Evolutionary conservation across 2,113 vertebrate species (phyloP).

Genomic region (Hylia prasina): DNA sequence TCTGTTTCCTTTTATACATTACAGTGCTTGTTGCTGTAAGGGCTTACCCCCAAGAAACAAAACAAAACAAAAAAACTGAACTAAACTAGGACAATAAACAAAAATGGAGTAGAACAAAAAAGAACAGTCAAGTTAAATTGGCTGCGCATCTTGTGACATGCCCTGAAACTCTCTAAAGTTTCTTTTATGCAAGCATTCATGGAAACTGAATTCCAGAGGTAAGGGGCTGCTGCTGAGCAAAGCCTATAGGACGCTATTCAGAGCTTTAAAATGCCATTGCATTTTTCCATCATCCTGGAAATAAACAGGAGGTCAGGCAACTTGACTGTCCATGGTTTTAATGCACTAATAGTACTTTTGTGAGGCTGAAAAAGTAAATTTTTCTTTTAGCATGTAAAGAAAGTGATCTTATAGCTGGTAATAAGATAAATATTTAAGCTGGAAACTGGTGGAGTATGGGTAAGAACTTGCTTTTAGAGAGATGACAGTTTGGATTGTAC

Average conservation of each 20-base stretch:
- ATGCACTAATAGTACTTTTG: not conserved
- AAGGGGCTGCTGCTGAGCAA: not conserved
- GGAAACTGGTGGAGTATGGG: not conserved
- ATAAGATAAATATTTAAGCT: conserved; percentile 14
- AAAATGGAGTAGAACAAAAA: not conserved
- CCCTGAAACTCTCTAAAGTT: not conserved
- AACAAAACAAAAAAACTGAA: not conserved
- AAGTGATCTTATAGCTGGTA: not conserved
- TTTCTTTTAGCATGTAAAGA: not conserved
- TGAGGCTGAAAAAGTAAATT: not conserved
- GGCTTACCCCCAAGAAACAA: not conserved
- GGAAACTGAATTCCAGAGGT: not conserved
- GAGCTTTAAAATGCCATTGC: not conserved
- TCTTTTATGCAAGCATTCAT: not conserved
- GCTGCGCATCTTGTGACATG: not conserved
- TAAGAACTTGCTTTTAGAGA: not conserved
- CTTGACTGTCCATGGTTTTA: rapidly evolving
- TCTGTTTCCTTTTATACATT: conserved; percentile 9
- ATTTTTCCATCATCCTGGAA: not conserved
- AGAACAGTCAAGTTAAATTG: not conserved
- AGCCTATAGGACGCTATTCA: not conserved
- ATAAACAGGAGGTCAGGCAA: not conserved
- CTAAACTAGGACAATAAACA: not conserved
- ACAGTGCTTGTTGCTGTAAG: not conserved
- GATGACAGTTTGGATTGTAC: not conserved